Conservation (phyloP, 2,888 invertebrate species). For the Orthosia incerta region DNA sequence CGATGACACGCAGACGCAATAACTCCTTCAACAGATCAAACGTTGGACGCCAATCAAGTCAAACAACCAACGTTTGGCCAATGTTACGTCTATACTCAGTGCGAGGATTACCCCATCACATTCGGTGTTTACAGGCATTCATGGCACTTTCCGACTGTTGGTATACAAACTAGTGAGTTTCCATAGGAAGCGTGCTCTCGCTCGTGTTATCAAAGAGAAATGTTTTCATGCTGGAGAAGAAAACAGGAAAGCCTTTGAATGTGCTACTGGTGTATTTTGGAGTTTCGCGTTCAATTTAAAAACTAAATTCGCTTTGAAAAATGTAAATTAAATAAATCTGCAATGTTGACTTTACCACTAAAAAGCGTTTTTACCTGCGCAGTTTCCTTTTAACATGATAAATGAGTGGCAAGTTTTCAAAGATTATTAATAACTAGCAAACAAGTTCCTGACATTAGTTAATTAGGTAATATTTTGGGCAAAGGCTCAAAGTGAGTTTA, state of each 20-base stretch:
- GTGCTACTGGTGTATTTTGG: neutral
- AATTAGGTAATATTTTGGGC: conserved; percentile 45
- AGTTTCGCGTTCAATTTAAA: conserved; percentile 3
- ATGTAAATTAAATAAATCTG: neutral
- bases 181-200: conserved; percentile 21
- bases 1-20: conserved; percentile 37
- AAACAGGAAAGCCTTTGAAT: conserved; percentile 42
- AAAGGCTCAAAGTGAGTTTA: conserved; percentile 23
- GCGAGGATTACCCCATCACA: conserved; percentile 41
- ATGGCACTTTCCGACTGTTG: conserved; percentile 58
- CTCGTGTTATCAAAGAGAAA: conserved; percentile 43
- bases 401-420: conserved; percentile 14
- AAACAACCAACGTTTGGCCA: conserved; percentile 37
- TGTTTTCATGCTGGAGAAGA: conserved; percentile 35
- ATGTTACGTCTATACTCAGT: conserved; percentile 27
- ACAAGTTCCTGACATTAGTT: conserved; percentile 15
- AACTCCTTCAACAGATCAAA: conserved; percentile 36
- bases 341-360: neutral
- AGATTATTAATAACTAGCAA: conserved; percentile 10
- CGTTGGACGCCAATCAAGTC: conserved; percentile 13
- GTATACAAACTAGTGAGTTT: conserved; percentile 44
- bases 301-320: conserved; percentile 9
- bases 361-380: neutral
- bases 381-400: neutral
- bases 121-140: conserved; percentile 32